A percentile compares a stretch with the other conserved stretches of the same genome.
phyloP scores from a whole-genome alignment of 1,140 invertebrate genomes.

The Sycophila sp. region DNA sequence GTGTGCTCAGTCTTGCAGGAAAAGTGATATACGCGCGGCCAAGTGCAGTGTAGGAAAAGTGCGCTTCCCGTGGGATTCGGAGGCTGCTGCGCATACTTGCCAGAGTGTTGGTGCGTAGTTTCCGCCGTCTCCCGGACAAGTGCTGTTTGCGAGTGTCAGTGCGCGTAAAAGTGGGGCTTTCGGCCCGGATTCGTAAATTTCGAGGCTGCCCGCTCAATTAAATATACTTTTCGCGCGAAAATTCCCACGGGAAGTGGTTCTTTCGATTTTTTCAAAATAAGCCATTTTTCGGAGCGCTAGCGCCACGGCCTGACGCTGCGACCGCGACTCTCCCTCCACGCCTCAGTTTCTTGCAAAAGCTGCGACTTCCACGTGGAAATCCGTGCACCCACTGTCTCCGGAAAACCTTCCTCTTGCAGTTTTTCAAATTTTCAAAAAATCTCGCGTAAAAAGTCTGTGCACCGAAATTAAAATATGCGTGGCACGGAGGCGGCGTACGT shows the following conservation, averaged over 20 bases:
- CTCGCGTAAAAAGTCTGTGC: too few species aligned
- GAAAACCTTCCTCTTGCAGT: too few species aligned
- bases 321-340: too few species aligned
- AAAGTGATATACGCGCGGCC: too few species aligned
- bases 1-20: too few species aligned
- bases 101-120: too few species aligned
- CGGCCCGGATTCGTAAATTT: background rate
- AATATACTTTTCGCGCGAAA: constrained; percentile 28
- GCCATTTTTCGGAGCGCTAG: constrained; percentile 7
- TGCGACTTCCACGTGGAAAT: too few species aligned
- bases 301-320: background rate
- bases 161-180: background rate
- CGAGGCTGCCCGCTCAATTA: constrained; percentile 5
- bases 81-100: background rate
- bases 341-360: too few species aligned
- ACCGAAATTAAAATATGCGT: too few species aligned
- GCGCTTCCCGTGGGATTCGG: background rate
- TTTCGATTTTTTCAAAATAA: constrained; percentile 32
- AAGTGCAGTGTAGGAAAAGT: background rate
- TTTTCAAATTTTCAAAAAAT: too few species aligned
- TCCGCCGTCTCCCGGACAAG: background rate
- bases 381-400: too few species aligned
- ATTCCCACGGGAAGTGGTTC: constrained; percentile 12
- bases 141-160: background rate
- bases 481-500: too few species aligned